Evolutionary conservation across 2,113 vertebrate species (phyloP).

Genomic region (Salvator merianae): DNA sequence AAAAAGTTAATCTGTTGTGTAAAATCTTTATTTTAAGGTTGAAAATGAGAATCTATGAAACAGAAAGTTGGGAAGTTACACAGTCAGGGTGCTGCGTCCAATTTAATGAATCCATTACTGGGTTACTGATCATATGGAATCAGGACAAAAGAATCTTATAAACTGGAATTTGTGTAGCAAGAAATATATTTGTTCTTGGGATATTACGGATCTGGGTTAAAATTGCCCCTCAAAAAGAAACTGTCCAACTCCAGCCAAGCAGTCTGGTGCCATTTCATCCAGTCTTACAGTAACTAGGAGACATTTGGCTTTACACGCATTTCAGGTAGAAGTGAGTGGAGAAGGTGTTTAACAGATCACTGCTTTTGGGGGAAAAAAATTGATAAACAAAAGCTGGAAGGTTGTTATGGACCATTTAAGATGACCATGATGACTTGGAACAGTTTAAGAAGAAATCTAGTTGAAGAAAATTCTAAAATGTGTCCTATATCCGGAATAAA

Average conservation of each 20-base stretch:
- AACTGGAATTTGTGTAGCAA: neutral
- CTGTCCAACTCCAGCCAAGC: neutral
- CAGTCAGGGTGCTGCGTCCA: neutral
- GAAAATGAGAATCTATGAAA: neutral
- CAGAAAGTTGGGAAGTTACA: neutral
- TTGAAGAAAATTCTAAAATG: too few relatives aligned
- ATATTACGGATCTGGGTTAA: neutral
- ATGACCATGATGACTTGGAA: too few relatives aligned
- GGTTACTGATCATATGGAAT: neutral
- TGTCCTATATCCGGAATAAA: too few relatives aligned
- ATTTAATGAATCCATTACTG: neutral
- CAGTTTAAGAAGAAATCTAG: too few relatives aligned
- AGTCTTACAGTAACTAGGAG: neutral
- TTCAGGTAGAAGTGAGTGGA: neutral
- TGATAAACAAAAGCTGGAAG: too few relatives aligned
- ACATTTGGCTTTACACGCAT: neutral
- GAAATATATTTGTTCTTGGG: neutral
- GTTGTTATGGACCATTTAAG: too few relatives aligned
- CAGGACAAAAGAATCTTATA: neutral
- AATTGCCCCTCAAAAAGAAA: neutral
- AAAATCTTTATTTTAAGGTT: neutral
- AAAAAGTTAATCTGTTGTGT: neutral
- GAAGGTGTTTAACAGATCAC: too few relatives aligned
- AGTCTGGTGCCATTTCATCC: neutral
- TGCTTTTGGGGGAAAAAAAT: too few relatives aligned